Evolutionary conservation across 2,113 vertebrate species (phyloP).

Genomic region (Hippocampus zosterae): DNA sequence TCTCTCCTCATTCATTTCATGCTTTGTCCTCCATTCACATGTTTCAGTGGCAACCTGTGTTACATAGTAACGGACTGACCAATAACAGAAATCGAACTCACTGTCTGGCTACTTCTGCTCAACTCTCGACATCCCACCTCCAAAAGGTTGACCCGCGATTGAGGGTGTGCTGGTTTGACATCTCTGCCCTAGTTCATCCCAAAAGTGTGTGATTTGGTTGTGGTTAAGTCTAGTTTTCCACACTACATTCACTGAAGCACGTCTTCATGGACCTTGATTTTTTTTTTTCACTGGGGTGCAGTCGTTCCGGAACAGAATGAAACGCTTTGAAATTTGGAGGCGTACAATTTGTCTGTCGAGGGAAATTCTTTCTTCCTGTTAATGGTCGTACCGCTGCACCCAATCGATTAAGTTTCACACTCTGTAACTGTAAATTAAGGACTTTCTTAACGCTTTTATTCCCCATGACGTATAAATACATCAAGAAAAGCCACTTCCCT

Average conservation of each 20-base stretch:
- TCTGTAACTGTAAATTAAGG: too few relatives aligned
- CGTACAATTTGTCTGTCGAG: too few relatives aligned
- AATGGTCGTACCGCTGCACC: too few relatives aligned
- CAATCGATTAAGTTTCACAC: too few relatives aligned
- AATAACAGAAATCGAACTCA: conserved; percentile 31
- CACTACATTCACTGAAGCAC: background rate
- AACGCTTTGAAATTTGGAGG: too few relatives aligned
- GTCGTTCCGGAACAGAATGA: too few relatives aligned
- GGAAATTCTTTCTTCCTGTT: too few relatives aligned
- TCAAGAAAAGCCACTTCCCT: too few relatives aligned
- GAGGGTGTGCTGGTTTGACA: background rate
- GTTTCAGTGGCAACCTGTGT: conserved; percentile 71
- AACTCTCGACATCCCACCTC: conserved; percentile 9
- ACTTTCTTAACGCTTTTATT: too few relatives aligned
- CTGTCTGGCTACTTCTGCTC: conserved; percentile 9
- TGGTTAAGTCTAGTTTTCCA: background rate
- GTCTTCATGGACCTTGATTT: background rate
- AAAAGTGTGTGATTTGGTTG: background rate
- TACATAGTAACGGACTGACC: conserved; percentile 61
- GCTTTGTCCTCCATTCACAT: conserved; percentile 59
- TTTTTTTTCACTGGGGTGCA: too few relatives aligned
- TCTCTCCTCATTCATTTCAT: conserved; percentile 35
- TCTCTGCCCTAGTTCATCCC: background rate
- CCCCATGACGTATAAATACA: too few relatives aligned
- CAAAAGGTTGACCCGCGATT: background rate